Evolutionary conservation across 2,113 vertebrate species (phyloP), one percentile per base, ranked within the genome.

Genomic region (Pongo pygmaeus): DNA sequence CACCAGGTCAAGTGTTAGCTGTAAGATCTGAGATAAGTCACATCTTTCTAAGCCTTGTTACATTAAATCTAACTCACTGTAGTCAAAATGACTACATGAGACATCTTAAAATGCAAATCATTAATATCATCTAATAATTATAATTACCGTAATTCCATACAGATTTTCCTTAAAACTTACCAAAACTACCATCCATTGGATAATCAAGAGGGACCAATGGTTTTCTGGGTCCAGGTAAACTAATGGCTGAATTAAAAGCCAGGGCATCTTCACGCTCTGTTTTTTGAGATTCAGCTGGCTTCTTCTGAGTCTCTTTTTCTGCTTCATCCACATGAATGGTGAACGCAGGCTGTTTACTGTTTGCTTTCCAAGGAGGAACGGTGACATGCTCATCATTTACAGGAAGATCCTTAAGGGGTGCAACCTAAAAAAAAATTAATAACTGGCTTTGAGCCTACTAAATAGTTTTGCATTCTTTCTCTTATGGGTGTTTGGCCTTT

Each of bases 271-370:
- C 98, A 1, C 94, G 1, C 3, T 92, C 32, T 0, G 95, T 10
- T 77, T 98, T 98, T 0, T 98, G 99, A 7, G 91, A 46, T 0
- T 95, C 92, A 0, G 35, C 72, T n/a, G 81, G 97, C 90, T 97
- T 99, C 86, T 98, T 99, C 8, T 93, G 78, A 78, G 97, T 98
- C 88, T 98, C 96, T 0, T 98, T 98, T 74, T 99, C 99, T 3
- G 99, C 98, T 96, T 99, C 99, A 89, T 99, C 99, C 96, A 99
- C 96, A n/a, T 99, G 99, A 96, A 99, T 99, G 93, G 99, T 97
- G 93, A 99, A 99, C 12, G 98, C 55, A 67, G 98, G 98, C 83
- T 97, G 99, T 75, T 99, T 99, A 80, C 75, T 48, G 10, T 69
- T 57, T 3, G 96, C 96, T 95, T 98, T 99, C 84, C 99, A 99